A percentile compares a stretch with the other conserved stretches of the same genome.
phyloP scores from a whole-genome alignment of 2,888 invertebrate genomes.

The Cartodere bifasciata region DNA sequence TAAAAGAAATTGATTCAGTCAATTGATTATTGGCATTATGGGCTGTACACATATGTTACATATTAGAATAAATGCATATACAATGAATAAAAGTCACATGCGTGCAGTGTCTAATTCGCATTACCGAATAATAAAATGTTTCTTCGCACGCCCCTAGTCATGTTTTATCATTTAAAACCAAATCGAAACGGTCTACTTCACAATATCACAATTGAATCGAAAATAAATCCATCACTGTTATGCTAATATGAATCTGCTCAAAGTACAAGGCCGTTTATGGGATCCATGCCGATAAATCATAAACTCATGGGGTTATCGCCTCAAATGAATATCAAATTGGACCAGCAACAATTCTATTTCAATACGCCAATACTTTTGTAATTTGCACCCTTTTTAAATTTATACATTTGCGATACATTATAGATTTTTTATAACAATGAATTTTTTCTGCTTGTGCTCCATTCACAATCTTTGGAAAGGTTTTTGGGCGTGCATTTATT shows the following conservation, averaged over 20 bases:
- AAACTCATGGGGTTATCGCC: conserved; percentile 26
- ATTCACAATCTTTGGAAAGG: conserved; percentile 25
- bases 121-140: conserved; percentile 24
- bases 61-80: conserved; percentile 26
- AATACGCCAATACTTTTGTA: conserved; percentile 16
- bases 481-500: conserved; percentile 32
- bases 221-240: conserved; percentile 31
- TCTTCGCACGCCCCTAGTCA: conserved; percentile 28
- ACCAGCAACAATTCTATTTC: conserved; percentile 23
- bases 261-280: conserved; percentile 33
- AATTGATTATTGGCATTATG: too few species aligned
- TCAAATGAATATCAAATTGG: conserved; percentile 35
- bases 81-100: conserved; percentile 26
- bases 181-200: conserved; percentile 1
- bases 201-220: conserved; percentile 25
- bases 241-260: conserved; percentile 33
- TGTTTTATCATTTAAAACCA: conserved; percentile 22
- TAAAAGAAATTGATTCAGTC: too few species aligned
- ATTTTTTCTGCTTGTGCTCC: conserved; percentile 21
- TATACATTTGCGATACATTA: conserved; percentile 24
- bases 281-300: conserved; percentile 31
- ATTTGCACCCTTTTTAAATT: too few species aligned
- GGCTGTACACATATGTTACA: too few species aligned
- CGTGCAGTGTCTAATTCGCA: conserved; percentile 25
- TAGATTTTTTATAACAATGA: too few species aligned